These are phyloP conservation scores for Corvus moneduloides DNA, from an alignment of 2,113 vertebrate species.

Conservation along the genomic window DNA sequence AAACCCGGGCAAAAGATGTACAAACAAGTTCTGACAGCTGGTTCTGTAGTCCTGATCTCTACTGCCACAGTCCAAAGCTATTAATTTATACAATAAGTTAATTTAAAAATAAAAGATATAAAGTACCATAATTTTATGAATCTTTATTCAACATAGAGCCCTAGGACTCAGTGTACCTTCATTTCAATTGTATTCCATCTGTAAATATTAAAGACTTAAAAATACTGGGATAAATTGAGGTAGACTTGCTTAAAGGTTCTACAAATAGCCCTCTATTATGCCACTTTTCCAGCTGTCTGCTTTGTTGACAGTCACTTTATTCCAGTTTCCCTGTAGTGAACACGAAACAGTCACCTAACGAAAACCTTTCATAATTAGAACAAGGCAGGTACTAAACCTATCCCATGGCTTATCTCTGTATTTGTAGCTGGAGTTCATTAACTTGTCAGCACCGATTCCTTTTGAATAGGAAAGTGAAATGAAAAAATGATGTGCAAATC, in stretches of 20 bases:
- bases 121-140: background rate
- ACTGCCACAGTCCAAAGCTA: background rate
- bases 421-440: constrained; percentile 73
- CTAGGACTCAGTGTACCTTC: background rate
- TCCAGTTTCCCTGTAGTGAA: background rate
- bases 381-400: constrained; percentile 44
- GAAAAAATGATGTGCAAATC: constrained; percentile 55
- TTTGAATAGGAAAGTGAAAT: constrained; percentile 41
- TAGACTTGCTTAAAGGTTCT: background rate
- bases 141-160: background rate
- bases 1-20: background rate
- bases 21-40: background rate
- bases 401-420: constrained; percentile 45
- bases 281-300: background rate
- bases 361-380: constrained; percentile 56
- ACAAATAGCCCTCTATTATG: background rate
- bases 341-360: constrained; percentile 1
- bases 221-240: background rate
- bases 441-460: constrained; percentile 64
- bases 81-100: background rate
- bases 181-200: background rate
- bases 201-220: background rate
- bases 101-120: background rate
- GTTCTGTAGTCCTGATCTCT: background rate
- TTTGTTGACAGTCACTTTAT: background rate